Percentiles rank a stretch among this genome's conserved stretches.
Conservation (phyloP, 1,140 invertebrate species). For the Phortica variegata region DNA sequence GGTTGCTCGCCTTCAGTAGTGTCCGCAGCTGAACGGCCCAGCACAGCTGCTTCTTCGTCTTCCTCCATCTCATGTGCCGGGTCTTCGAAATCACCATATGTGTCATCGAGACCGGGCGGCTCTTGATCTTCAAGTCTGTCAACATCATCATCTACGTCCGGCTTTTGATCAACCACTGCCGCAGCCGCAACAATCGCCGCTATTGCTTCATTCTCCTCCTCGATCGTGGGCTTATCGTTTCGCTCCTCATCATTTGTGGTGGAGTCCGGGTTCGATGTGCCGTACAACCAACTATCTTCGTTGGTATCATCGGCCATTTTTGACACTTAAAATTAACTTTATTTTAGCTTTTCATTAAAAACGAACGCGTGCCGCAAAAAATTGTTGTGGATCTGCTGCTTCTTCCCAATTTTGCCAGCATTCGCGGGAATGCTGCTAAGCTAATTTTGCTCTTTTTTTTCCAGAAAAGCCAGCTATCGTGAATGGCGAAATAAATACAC, state of each 20-base stretch:
- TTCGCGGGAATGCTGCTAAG: too few species aligned
- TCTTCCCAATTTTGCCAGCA: too few species aligned
- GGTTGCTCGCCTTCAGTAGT: constrained; percentile 28
- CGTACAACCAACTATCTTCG: constrained; percentile 76
- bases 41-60: constrained; percentile 38
- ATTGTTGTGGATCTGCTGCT: background rate
- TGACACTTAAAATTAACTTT: constrained; percentile 1
- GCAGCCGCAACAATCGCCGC: constrained; percentile 56
- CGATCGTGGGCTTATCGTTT: constrained; percentile 22
- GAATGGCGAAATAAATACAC: too few species aligned
- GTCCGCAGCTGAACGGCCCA: constrained; percentile 28
- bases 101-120: constrained; percentile 6
- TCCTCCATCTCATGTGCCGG: constrained; percentile 54
- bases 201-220: constrained; percentile 43
- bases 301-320: constrained; percentile 64
- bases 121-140: constrained; percentile 29
- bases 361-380: background rate
- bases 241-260: constrained; percentile 35
- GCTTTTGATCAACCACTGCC: constrained; percentile 32
- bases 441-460: too few species aligned
- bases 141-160: constrained; percentile 4
- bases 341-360: background rate
- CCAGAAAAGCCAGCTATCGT: too few species aligned
- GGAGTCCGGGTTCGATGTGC: constrained; percentile 62
- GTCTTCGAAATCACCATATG: constrained; percentile 46